Evolutionary conservation across 2,888 invertebrate species (phyloP).

Genomic region (Cataglyphis altisquamis): DNA sequence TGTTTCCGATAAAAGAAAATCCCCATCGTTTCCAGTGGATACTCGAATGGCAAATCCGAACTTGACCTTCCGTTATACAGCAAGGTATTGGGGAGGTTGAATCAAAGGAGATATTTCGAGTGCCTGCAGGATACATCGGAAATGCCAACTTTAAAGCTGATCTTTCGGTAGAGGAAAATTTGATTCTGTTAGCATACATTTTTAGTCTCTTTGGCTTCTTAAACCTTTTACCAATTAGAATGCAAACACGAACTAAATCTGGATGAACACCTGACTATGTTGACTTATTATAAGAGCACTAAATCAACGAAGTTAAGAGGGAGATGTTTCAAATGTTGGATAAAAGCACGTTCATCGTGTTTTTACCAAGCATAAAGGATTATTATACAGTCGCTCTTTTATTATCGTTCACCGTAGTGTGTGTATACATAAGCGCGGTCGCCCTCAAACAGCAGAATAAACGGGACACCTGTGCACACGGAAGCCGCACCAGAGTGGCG

Average conservation of each 20-base stretch:
- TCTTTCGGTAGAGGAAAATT: neutral
- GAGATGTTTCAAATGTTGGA: neutral
- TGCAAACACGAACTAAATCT: neutral
- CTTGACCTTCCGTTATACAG: constrained; percentile 31
- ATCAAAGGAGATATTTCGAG: constrained; percentile 37
- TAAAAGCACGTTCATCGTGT: neutral
- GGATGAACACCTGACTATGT: neutral
- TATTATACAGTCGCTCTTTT: neutral
- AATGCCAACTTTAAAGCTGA: neutral
- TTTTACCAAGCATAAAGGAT: constrained; percentile 9
- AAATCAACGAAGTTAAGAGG: neutral
- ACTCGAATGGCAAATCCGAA: constrained; percentile 16
- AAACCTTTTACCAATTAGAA: neutral
- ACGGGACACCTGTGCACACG: constrained; percentile 63
- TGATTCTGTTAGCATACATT: neutral
- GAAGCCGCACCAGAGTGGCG: constrained; percentile 47
- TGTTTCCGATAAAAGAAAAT: constrained; percentile 46
- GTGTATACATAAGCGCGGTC: constrained; percentile 9
- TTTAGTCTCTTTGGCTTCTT: neutral
- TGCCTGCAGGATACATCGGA: neutral
- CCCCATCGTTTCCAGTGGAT: constrained; percentile 25
- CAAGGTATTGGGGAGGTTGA: neutral
- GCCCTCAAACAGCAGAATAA: constrained; percentile 40
- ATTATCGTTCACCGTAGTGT: neutral
- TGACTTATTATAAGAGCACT: neutral